Conservation (phyloP, 2,888 invertebrate species). For the Drosophila helvetica region DNA sequence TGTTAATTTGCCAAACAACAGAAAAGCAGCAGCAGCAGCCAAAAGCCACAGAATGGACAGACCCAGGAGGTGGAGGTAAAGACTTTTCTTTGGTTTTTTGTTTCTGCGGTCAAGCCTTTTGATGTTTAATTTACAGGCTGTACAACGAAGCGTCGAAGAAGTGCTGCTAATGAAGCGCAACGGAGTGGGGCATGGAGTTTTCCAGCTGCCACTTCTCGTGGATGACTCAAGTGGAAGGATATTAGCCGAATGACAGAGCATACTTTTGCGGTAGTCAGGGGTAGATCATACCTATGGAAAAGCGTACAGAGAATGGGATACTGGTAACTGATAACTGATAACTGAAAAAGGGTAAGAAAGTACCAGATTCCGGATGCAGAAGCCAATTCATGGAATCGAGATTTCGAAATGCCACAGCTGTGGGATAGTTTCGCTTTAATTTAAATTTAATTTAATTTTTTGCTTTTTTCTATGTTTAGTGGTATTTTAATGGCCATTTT, state of each 20-base stretch:
- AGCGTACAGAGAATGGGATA: too few relatives aligned
- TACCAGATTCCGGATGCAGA: too few relatives aligned
- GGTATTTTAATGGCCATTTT: too few relatives aligned
- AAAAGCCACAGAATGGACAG: slow-evolving; percentile 21
- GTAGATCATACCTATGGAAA: too few relatives aligned
- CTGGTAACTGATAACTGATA: too few relatives aligned
- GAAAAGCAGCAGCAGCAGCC: not conserved
- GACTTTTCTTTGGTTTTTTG: not conserved
- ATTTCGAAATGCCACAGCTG: too few relatives aligned
- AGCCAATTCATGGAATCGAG: too few relatives aligned
- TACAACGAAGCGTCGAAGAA: not conserved
- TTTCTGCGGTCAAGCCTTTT: slow-evolving; percentile 20
- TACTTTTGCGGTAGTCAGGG: too few relatives aligned
- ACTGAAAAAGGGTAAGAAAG: too few relatives aligned
- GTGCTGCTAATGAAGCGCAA: slow-evolving; percentile 9
- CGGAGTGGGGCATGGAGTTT: not conserved
- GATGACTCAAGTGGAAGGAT: not conserved
- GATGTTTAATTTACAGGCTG: slow-evolving; percentile 37
- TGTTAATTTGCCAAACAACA: slow-evolving; percentile 62
- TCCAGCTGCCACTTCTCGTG: not conserved
- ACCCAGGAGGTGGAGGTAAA: not conserved
- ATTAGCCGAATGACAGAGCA: not conserved
- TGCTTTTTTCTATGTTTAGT: too few relatives aligned
- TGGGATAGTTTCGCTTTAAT: too few relatives aligned
- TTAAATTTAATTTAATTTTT: too few relatives aligned